These are phyloP conservation scores for Orthosia gothica DNA, from an alignment of 2,888 invertebrate genomes.

Conservation along the genomic window DNA sequence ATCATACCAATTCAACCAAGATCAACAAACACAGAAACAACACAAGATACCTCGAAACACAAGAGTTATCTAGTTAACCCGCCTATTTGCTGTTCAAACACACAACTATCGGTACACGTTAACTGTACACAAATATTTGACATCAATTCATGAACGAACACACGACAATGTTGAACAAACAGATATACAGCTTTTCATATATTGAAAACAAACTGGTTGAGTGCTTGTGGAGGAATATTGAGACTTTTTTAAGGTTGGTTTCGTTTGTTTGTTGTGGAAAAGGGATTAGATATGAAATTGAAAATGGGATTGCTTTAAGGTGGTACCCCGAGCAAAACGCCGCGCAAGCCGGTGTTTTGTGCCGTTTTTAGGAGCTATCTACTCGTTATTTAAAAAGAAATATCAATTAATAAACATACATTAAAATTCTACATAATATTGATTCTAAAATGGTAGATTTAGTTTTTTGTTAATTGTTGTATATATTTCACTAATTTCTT, in stretches of 20 bases:
- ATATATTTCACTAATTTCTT: too few relatives aligned
- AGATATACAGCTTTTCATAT: conserved; percentile 49
- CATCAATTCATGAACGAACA: conserved; percentile 62
- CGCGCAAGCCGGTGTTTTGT: too few relatives aligned
- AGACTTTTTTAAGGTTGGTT: conserved; percentile 22
- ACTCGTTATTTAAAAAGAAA: too few relatives aligned
- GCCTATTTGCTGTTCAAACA: conserved; percentile 68
- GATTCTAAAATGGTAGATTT: too few relatives aligned
- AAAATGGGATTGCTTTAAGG: not conserved
- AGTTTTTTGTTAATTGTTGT: too few relatives aligned
- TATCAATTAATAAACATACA: too few relatives aligned
- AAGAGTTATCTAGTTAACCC: conserved; percentile 45
- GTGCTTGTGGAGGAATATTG: conserved; percentile 32
- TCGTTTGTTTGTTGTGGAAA: not conserved
- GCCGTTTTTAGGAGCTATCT: too few relatives aligned
- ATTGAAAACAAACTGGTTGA: conserved; percentile 54
- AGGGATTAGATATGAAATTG: not conserved
- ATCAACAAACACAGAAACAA: conserved; percentile 24
- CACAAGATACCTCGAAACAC: conserved; percentile 33
- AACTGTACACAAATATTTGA: conserved; percentile 72
- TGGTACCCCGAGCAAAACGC: too few relatives aligned
- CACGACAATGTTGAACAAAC: conserved; percentile 62
- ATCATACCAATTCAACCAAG: conserved; percentile 9
- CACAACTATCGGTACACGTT: conserved; percentile 59
- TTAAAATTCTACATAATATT: too few relatives aligned